Base-by-base conservation (phyloP, 2,113 vertebrate species). In the Sturnira hondurensis region DNA sequence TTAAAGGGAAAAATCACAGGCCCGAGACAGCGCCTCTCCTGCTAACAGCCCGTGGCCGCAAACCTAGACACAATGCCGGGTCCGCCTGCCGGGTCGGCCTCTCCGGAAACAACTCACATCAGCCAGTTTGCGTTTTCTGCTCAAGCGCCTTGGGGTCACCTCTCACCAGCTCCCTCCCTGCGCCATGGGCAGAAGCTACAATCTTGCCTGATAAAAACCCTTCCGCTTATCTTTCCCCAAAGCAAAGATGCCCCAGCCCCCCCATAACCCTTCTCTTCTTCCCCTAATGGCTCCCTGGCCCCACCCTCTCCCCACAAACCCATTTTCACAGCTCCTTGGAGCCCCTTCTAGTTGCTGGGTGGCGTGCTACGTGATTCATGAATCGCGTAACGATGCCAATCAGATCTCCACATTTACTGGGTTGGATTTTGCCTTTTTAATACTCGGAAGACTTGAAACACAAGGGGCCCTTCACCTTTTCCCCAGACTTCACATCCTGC, bases 261-360 rank as follows among this genome's bases (percentile, higher is more conserved):
- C 14, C 28, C 9, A 45, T 15, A 74, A 74, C 9, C 41, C 71
- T 17, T 17, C 26, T 31, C 13, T 31, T 45, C 41, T 74, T 28
- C 17, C 71, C 41, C 24, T 45, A 4, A 17, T 2, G 26, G 71
- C 71, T 74, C 41, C 70, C 24, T 28, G 10, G 70, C 13, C 38
- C 7, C 20, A 73, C 26, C 70, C 22, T 26, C 38, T 43, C 7
- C 24, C 38, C 2, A 43, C 3, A 28, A 54, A 56, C 4, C 12
- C n/a, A 1, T 10, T 15, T 8, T 56, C 13, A 15, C n/a, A 2
- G 41, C 77, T 28, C 77, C 54, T 5, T 11, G 24, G 52, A 58
- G 54, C 7, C 5, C 24, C 13, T 43, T 28, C 70, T 0, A 13
- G 4, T 1, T n/a, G 33, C 3, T 2, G 7, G 26, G 16, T 43